Evolutionary conservation across 2,797 vertebrate genomes (phyloP).

Genomic region (Gallinago nigripennis): DNA sequence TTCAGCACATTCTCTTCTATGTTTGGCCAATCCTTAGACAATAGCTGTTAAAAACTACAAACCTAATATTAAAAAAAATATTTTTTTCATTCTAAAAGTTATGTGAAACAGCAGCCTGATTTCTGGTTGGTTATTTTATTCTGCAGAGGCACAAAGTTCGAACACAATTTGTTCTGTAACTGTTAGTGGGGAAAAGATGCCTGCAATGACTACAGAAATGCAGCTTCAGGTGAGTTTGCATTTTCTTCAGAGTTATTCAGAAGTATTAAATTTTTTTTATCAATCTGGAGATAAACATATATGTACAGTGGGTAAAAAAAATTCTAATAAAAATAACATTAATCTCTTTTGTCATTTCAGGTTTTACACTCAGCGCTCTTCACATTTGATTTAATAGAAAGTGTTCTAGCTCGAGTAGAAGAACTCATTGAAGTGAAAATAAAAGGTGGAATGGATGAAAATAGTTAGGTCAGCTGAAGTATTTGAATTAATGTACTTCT

Average conservation of each 20-base stretch:
- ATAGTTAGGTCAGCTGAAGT: slow-evolving; percentile 60
- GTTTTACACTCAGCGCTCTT: slow-evolving; percentile 91
- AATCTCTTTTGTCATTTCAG: slow-evolving; percentile 77
- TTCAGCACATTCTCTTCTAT: background rate
- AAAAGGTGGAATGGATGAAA: slow-evolving; percentile 73
- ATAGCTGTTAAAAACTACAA: no score
- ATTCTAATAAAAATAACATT: slow-evolving; percentile 1
- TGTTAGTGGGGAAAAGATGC: slow-evolving; percentile 84
- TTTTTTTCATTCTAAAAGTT: background rate
- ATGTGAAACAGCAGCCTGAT: background rate
- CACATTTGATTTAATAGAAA: slow-evolving; percentile 97
- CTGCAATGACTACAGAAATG: slow-evolving; percentile 88
- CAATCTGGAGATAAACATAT: background rate
- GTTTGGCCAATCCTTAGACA: background rate
- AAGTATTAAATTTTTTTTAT: background rate
- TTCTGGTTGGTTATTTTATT: background rate
- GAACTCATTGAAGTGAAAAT: slow-evolving; percentile 88
- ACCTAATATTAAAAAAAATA: background rate
- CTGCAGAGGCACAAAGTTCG: slow-evolving; percentile 70
- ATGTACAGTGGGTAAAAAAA: background rate
- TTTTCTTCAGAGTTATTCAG: background rate
- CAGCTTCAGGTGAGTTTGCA: slow-evolving; percentile 86
- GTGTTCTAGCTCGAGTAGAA: slow-evolving; percentile 89
- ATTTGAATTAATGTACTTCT: background rate
- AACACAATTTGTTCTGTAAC: slow-evolving; percentile 79